Evolutionary conservation across 2,888 invertebrate species (phyloP), one percentile per base, ranked within the genome.

Genomic region (Rotaria magnacalcarata): DNA sequence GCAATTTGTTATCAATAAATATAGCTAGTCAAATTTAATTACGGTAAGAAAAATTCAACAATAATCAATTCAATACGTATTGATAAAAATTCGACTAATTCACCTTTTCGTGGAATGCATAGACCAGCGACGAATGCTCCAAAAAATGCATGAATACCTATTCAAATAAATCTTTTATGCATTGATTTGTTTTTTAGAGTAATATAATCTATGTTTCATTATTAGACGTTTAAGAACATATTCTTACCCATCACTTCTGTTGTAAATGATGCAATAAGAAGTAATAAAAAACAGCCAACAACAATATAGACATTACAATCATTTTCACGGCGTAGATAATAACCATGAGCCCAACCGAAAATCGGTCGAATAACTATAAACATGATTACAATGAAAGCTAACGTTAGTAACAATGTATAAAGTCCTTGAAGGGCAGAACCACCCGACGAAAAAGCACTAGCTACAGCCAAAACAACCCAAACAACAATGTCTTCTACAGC

Each of bases 61-160:
- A 75, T 75, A 75, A 75, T 75, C 21, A 75, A 75, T 75, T 75
- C 75, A 43, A 75, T 75, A 43, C 75, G 41, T 24, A 75, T 43
- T 0, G 75, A 41, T 21, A 75, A 24, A 43, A 75, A 75, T 24
- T 75, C 75, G 2, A 43, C 24, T 24, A 75, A 75, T 75, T 41
- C 24, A 43, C 75, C 75, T 41, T 43, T 75, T 27, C 75, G 75
- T 24, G 75, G 75, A 75, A 75, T 43, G 43, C 75, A 75, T 10
- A 75, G 75, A 43, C 75, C 75, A 75, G 75, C 75, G 11, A 75
- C 43, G 16, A 75, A 75, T 75, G 75, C 75, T 5, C 75, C 75
- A 43, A 75, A 75, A 41, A 75, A 75, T 75, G 75, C 75, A 43
- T 75, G 75, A 75, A 75, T 75, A 43, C 60, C 60, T 60, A 27